phyloP scores from a whole-genome alignment of 2,888 invertebrate genomes.

The Mesoligia furuncula region DNA sequence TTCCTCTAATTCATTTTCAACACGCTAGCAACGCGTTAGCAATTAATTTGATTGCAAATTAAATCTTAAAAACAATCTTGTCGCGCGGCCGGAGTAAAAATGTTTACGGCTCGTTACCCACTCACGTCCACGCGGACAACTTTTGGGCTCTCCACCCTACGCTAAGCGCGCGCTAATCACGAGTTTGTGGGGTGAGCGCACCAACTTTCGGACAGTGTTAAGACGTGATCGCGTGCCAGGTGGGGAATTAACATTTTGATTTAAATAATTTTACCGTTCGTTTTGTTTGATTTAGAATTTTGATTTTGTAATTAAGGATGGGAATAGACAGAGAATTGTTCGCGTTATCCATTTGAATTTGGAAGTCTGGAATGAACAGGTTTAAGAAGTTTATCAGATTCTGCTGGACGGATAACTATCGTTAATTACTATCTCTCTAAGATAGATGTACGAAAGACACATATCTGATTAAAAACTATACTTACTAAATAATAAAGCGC shows the following conservation, averaged over 20 bases:
- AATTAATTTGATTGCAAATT: conserved; percentile 68
- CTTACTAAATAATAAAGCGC: too few relatives aligned
- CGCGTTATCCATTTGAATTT: conserved; percentile 24
- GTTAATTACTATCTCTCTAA: not conserved
- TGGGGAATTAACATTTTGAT: conserved; percentile 68
- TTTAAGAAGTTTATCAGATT: not conserved
- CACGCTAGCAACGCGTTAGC: conserved; percentile 32
- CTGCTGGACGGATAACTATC: not conserved
- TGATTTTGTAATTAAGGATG: conserved; percentile 48
- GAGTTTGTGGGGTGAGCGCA: conserved; percentile 68
- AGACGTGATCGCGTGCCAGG: conserved; percentile 75
- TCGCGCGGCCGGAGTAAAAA: conserved; percentile 69
- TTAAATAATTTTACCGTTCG: conserved; percentile 70
- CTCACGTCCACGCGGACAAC: conserved; percentile 72
- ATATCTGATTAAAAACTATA: not conserved
- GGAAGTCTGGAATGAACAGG: conserved; percentile 3
- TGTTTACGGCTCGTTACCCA: conserved; percentile 72
- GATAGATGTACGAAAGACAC: too few relatives aligned
- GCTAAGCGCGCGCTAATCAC: conserved; percentile 67
- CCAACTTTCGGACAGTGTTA: conserved; percentile 70
- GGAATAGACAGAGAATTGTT: conserved; percentile 16
- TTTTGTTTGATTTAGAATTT: conserved; percentile 64
- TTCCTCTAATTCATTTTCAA: conserved; percentile 47
- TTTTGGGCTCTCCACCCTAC: conserved; percentile 67
- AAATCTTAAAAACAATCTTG: conserved; percentile 68